These are phyloP conservation scores for Lophotis ruficrista DNA, from an alignment of 2,113 vertebrate genomes.

Conservation along the genomic window DNA sequence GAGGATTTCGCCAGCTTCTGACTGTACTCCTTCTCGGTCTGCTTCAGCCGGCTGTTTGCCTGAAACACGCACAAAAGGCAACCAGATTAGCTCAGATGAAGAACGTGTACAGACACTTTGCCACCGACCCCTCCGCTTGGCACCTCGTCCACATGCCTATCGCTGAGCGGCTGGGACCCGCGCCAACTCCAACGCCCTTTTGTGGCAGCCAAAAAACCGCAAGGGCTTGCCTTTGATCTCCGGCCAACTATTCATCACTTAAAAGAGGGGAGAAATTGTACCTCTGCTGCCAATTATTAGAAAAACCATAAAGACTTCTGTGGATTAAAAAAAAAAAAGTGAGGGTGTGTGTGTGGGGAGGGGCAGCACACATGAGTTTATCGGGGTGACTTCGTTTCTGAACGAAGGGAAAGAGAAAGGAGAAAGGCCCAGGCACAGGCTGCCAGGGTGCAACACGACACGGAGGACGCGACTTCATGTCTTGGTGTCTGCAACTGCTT, in stretches of 20 bases:
- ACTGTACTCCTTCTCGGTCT: constrained; percentile 86
- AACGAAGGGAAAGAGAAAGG: neutral
- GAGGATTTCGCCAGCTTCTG: constrained; percentile 86
- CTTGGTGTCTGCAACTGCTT: neutral
- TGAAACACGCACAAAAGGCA: constrained; percentile 79
- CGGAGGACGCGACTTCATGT: neutral
- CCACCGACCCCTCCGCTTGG: constrained; percentile 80
- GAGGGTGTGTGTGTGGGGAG: neutral
- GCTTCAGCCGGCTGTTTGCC: constrained; percentile 87
- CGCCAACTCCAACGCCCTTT: constrained; percentile 82
- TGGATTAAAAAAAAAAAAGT: neutral
- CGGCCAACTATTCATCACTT: constrained; percentile 92
- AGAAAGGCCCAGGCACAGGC: neutral
- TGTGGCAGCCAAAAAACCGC: constrained; percentile 84
- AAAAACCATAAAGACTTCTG: constrained; percentile 78
- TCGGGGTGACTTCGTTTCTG: neutral
- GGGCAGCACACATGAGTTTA: neutral
- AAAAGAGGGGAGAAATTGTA: constrained; percentile 83
- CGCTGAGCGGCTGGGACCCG: constrained; percentile 75
- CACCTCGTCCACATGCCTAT: constrained; percentile 79
- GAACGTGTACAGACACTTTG: constrained; percentile 73
- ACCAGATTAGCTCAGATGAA: constrained; percentile 75
- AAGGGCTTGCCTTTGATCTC: constrained; percentile 84
- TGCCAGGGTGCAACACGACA: neutral
- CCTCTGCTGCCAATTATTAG: constrained; percentile 84